Conservation (phyloP, 2,113 vertebrate species). For the Haemorhous mexicanus region DNA sequence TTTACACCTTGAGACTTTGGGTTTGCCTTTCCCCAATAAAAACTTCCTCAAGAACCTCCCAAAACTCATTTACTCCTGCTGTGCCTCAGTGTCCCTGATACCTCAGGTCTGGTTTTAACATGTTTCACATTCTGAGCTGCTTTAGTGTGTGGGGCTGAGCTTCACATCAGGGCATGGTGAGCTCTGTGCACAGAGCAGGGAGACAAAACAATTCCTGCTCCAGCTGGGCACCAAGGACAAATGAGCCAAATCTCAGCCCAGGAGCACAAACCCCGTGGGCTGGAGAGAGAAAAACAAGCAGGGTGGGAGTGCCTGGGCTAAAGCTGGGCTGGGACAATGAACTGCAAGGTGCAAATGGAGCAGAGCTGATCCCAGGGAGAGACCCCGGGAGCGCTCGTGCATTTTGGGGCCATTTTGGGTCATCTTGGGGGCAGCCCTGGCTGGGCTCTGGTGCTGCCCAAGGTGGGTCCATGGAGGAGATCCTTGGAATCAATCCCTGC, state of each 20-base stretch:
- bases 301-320: not conserved
- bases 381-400: too few relatives aligned
- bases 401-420: too few relatives aligned
- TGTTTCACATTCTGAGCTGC: not conserved
- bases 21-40: not conserved
- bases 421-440: too few relatives aligned
- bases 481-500: not conserved
- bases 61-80: not conserved
- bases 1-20: not conserved
- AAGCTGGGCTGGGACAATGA: too few relatives aligned
- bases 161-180: fast-evolving
- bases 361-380: too few relatives aligned
- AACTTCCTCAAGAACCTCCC: not conserved
- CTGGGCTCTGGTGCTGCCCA: too few relatives aligned
- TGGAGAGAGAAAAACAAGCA: not conserved
- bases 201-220: too few relatives aligned
- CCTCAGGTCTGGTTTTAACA: not conserved
- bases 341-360: too few relatives aligned
- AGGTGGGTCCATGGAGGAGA: not conserved
- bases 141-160: not conserved
- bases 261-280: not conserved
- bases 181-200: too few relatives aligned
- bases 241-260: not conserved
- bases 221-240: not conserved
- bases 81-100: not conserved